Base-by-base conservation (phyloP, 2,797 vertebrate genomes). In the Coreius guichenoti region DNA sequence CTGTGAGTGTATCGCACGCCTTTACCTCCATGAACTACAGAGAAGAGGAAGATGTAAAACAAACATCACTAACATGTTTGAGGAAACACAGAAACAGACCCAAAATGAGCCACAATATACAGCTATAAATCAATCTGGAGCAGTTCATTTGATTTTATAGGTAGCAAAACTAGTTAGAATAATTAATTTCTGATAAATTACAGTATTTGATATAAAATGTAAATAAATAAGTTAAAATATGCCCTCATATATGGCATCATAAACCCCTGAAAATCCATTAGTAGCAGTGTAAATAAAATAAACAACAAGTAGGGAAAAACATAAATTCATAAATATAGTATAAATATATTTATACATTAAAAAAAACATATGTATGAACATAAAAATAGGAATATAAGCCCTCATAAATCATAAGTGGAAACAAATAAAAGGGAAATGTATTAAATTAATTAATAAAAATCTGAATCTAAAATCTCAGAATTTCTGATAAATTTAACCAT, bases 1-100 rank as follows among this genome's bases (percentile, higher is more conserved):
- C 96, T 99, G 88, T 97, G 95, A 36, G 97, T 96, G 95, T 94
- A 98, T 93, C 98, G 96, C 94, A 97, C 92, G 83, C 98, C 98
- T 94, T 98, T 98, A 88, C 98, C 98, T 95, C 97, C 97, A 77
- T 98, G 97, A 88, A 99, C 98, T 99, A 92, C 19, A 84, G 4
- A 77, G 23, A 80, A 49, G 11, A 83, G 49, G 8, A 73, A 69
- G 36, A 80, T 13, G 23, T 7, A 3, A 29, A 21, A 69, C 14
- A 8, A 43, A 26, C n/a, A 9, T 47, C 36, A 47, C 77, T 73
- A 8, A 14, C 23, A 56, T 56, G 21, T 56, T 11, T 11, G 21
- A 54, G 51, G 54, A 56, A 56, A 4, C 23, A 56, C 8, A 56
- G 8, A 4, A 8, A 23, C 3, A 58, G 54, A 58, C 21, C 21